Evolutionary conservation across 2,888 invertebrate species (phyloP).

Genomic region (Blera fallax): DNA sequence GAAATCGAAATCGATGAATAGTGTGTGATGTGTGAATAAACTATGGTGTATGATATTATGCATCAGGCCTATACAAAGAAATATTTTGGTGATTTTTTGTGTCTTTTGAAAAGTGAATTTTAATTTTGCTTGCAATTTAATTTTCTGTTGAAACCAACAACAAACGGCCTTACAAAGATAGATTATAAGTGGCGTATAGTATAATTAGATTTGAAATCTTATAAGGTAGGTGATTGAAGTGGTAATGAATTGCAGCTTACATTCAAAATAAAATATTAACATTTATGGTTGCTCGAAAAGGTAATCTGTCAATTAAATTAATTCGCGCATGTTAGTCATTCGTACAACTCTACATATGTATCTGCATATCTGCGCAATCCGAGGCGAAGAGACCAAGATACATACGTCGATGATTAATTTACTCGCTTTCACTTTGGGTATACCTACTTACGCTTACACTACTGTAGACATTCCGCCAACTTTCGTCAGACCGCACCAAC

Average conservation of each 20-base stretch:
- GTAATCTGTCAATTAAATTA: constrained; percentile 4
- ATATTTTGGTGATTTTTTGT: constrained; percentile 14
- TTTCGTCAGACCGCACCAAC: constrained; percentile 52
- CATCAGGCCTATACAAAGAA: constrained; percentile 15
- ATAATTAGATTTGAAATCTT: background rate
- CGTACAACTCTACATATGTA: background rate
- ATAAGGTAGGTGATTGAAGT: constrained; percentile 27
- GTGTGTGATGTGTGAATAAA: constrained; percentile 54
- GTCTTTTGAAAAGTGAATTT: constrained; percentile 65
- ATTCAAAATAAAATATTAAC: background rate
- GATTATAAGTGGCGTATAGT: constrained; percentile 29
- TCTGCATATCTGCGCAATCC: constrained; percentile 20
- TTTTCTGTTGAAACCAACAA: constrained; percentile 1
- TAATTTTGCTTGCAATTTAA: background rate
- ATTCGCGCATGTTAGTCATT: background rate
- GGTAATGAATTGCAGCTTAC: background rate
- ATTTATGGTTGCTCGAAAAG: background rate
- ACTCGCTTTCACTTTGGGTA: constrained; percentile 66
- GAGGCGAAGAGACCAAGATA: constrained; percentile 9
- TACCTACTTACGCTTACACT: background rate
- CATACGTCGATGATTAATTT: constrained; percentile 41
- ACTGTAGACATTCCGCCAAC: constrained; percentile 53
- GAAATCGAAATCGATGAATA: constrained; percentile 67
- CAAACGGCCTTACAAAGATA: background rate
- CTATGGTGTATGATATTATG: constrained; percentile 22